Base-by-base conservation (phyloP, 2,888 invertebrate species). In the Drosophila austrosaltans region DNA sequence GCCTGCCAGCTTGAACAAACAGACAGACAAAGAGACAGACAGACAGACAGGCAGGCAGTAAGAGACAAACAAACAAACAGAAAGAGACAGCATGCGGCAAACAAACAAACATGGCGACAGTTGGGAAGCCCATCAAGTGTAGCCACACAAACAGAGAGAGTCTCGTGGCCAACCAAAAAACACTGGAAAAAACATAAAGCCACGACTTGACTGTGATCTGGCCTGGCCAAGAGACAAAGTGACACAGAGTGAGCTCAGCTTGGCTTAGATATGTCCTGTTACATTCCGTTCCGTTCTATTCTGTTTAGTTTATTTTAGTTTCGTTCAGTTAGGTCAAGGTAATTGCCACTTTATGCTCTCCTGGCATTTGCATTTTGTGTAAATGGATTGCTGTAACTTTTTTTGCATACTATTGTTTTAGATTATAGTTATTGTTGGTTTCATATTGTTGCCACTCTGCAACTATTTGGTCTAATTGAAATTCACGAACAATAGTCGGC, bases 291-390 rank as follows among this genome's bases (percentile, higher is more conserved):
- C 10, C 2, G 20, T 44, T 44, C 16, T 20, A 8, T 48, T 42
- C 6, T 2, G 42, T 42, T 42, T 42, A 42, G 42, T 42, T 42
- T 42, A 16, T 6, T 44, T 48, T 25, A 22, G 22, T 48, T 48
- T 48, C 5, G 48, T 48, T 64, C 58, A 39, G 76, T 68, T 48
- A 40, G 85, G 82, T 82, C 82, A 82, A 73, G 82, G 82, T 74
- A 79, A 76, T 70, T 66, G 53, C 53, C 54, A 48, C 48, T 48
- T 48, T 48, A 48, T 25, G 25, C 48, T 48, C 48, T 48, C 48
- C 3, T 48, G 48, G 48, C 48, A 48, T 48, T 48, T 48, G 25
- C 48, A 48, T 48, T 48, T 48, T 48, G 48, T 48, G 36, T 36
- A 48, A 48, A 48, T 48, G 48, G 25, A 48, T 48, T 48, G 48